Conservation (phyloP, 2,888 invertebrate genomes). For the Leptopilina drosophilae region DNA sequence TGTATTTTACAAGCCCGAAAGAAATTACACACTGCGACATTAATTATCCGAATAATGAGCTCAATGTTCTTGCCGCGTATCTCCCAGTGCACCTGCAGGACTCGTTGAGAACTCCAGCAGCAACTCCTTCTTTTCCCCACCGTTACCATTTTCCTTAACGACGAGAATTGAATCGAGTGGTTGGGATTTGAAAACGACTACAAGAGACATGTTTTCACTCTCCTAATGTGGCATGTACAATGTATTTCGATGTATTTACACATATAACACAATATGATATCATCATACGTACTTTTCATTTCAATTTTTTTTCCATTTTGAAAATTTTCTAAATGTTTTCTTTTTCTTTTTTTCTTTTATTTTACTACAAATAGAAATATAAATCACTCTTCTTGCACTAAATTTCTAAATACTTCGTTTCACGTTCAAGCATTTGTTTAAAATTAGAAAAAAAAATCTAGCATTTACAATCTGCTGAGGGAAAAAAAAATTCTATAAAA, state of each 20-base stretch:
- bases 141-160: not conserved
- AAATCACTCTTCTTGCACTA: slow-evolving; percentile 39
- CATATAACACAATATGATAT: slow-evolving; percentile 30
- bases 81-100: not conserved
- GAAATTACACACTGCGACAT: not conserved
- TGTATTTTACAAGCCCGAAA: slow-evolving; percentile 14
- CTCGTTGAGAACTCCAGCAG: slow-evolving; percentile 33
- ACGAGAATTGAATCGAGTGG: not conserved
- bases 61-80: slow-evolving; percentile 5
- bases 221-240: slow-evolving; percentile 35
- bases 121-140: slow-evolving; percentile 6
- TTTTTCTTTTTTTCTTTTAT: too few species aligned
- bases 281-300: slow-evolving; percentile 12
- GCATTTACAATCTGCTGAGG: not conserved
- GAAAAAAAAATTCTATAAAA: not conserved
- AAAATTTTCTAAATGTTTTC: slow-evolving; percentile 24
- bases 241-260: slow-evolving; percentile 42
- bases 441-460: not conserved
- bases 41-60: slow-evolving; percentile 22
- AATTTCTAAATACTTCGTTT: slow-evolving; percentile 13
- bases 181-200: not conserved
- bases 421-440: not conserved
- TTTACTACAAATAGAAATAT: slow-evolving; percentile 38
- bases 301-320: not conserved
- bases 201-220: slow-evolving; percentile 21